Evolutionary conservation across 2,888 invertebrate genomes (phyloP).

Genomic region (Drosophila quinaria): DNA sequence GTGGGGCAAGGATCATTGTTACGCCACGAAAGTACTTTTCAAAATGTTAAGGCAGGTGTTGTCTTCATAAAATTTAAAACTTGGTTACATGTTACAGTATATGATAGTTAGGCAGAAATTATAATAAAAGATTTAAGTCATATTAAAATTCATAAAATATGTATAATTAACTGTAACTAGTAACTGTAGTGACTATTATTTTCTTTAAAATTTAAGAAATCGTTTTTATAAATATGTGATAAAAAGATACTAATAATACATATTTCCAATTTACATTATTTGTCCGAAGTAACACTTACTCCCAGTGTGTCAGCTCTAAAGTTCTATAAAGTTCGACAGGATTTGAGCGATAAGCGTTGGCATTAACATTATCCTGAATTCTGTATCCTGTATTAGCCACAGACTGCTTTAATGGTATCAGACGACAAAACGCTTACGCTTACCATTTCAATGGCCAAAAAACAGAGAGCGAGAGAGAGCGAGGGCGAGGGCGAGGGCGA

Average conservation of each 20-base stretch:
- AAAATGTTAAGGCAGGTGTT: too few relatives aligned
- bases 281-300: neutral
- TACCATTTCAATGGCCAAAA: slow-evolving; percentile 35
- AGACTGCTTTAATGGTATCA: slow-evolving; percentile 65
- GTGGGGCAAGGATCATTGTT: slow-evolving; percentile 27
- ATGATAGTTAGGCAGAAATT: too few relatives aligned
- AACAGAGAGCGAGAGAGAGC: neutral
- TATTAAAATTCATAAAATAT: too few relatives aligned
- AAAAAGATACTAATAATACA: neutral
- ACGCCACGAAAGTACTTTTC: too few relatives aligned
- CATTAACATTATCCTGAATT: slow-evolving; percentile 67
- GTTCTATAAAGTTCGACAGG: slow-evolving; percentile 36
- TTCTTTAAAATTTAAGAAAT: neutral
- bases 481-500: neutral
- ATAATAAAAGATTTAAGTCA: too few relatives aligned
- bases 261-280: neutral
- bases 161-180: too few relatives aligned
- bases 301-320: neutral
- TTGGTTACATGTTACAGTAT: too few relatives aligned
- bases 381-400: slow-evolving; percentile 62
- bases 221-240: neutral
- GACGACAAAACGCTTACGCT: slow-evolving; percentile 66
- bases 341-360: slow-evolving; percentile 37
- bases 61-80: too few relatives aligned
- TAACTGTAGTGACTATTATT: too few relatives aligned